Evolutionary conservation across 2,797 vertebrate genomes (phyloP).

Genomic region (Orestias chungarensis): DNA sequence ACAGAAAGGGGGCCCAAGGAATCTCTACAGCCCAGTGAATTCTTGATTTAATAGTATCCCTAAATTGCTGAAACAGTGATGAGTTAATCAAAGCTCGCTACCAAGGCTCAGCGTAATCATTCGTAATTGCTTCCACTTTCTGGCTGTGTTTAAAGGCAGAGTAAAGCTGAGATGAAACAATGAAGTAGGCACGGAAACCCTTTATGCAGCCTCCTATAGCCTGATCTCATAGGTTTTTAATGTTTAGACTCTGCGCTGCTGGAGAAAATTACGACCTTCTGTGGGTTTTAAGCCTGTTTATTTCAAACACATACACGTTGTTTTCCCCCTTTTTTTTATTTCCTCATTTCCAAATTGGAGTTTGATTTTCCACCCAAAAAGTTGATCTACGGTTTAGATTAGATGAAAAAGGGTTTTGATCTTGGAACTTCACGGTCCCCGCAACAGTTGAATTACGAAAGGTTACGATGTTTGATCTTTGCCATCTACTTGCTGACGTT

Average conservation of each 20-base stretch:
- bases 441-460: conserved; percentile 8
- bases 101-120: conserved; percentile 53
- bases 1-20: not conserved
- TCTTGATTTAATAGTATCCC: conserved; percentile 13
- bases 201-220: conserved; percentile 49
- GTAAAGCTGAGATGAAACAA: conserved; percentile 38
- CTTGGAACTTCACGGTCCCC: conserved; percentile 4
- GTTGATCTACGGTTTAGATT: not conserved
- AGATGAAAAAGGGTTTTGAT: not conserved
- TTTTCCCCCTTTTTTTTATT: too few relatives aligned
- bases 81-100: conserved; percentile 52
- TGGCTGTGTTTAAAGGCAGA: conserved; percentile 32
- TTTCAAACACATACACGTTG: conserved; percentile 20
- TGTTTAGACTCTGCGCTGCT: conserved; percentile 41
- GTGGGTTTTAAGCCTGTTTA: conserved; percentile 39
- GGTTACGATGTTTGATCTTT: conserved; percentile 1
- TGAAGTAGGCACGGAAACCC: conserved; percentile 43
- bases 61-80: conserved; percentile 28
- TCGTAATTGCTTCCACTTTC: conserved; percentile 36
- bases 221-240: conserved; percentile 67
- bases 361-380: not conserved
- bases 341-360: conserved; percentile 8
- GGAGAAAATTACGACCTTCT: conserved; percentile 53
- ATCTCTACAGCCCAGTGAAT: not conserved
- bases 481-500: conserved; percentile 51